Conservation (phyloP, 2,113 vertebrate species). For the Garra rufa region DNA sequence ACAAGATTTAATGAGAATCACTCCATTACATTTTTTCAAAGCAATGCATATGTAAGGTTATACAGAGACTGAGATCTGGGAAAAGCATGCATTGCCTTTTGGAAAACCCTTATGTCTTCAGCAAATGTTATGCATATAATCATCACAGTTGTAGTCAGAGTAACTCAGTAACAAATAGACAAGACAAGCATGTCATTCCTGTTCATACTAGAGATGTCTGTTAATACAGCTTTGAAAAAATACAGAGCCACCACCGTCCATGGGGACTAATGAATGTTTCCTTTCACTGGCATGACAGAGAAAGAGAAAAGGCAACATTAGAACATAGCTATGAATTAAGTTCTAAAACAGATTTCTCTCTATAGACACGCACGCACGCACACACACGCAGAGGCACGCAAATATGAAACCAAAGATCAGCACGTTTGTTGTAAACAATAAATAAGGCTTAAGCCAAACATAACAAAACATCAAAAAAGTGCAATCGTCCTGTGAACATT, state of each 20-base stretch:
- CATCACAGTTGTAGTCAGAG: slow-evolving; percentile 3
- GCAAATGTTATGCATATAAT: background rate
- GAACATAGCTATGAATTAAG: slow-evolving; percentile 30
- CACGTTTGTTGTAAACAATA: slow-evolving; percentile 61
- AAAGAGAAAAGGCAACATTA: slow-evolving; percentile 22
- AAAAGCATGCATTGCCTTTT: background rate
- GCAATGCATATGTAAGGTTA: background rate
- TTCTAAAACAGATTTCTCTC: slow-evolving; percentile 20
- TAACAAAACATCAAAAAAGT: slow-evolving; percentile 54
- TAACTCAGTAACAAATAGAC: background rate
- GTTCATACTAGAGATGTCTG: background rate
- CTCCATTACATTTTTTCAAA: background rate
- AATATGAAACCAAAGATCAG: slow-evolving; percentile 21
- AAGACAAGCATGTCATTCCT: background rate
- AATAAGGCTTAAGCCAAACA: slow-evolving; percentile 63
- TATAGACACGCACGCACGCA: slow-evolving; percentile 23
- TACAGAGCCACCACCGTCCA: background rate
- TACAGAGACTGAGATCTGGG: background rate
- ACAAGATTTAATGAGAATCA: background rate
- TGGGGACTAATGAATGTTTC: background rate
- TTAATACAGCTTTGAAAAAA: background rate
- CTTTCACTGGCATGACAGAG: slow-evolving; percentile 15
- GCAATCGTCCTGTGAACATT: slow-evolving; percentile 61
- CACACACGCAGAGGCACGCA: background rate
- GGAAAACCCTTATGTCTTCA: background rate